Conservation (phyloP, 2,888 invertebrate species). For the Rhorus exstirpatorius region DNA sequence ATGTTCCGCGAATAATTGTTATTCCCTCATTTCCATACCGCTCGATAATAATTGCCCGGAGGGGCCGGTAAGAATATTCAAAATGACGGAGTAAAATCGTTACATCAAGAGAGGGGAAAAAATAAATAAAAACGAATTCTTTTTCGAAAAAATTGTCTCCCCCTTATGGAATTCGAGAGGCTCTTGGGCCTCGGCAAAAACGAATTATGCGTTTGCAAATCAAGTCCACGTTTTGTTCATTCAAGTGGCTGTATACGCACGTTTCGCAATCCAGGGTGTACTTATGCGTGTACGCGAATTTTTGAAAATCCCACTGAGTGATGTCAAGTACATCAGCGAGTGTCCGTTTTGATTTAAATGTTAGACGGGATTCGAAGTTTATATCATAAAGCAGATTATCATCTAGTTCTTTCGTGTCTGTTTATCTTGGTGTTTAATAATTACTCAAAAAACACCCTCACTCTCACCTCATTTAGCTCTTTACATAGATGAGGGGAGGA, state of each 20-base stretch:
- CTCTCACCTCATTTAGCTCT: slow-evolving; percentile 41
- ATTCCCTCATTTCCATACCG: slow-evolving; percentile 69
- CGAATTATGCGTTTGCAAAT: slow-evolving; percentile 25
- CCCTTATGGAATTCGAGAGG: no score
- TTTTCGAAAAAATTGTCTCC: slow-evolving; percentile 13
- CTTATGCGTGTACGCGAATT: not conserved
- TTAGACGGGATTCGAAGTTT: slow-evolving; percentile 7
- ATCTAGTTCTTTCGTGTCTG: not conserved
- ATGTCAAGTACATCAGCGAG: slow-evolving; percentile 11
- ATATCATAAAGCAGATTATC: slow-evolving; percentile 32
- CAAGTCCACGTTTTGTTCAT: not conserved
- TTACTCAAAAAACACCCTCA: slow-evolving; percentile 51
- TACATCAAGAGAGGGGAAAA: not conserved
- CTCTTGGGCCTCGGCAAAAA: not conserved
- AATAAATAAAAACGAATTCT: slow-evolving; percentile 1
- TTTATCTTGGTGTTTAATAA: slow-evolving; percentile 47
- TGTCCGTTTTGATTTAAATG: not conserved
- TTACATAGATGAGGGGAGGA: not conserved
- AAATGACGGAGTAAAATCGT: slow-evolving; percentile 34
- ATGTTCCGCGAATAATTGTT: slow-evolving; percentile 72
- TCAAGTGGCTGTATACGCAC: not conserved
- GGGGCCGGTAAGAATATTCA: slow-evolving; percentile 10
- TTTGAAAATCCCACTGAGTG: slow-evolving; percentile 26
- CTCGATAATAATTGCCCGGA: slow-evolving; percentile 66
- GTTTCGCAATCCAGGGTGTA: no score